Conservation (phyloP, 2,888 invertebrate species). For the Pinctada fucata region DNA sequence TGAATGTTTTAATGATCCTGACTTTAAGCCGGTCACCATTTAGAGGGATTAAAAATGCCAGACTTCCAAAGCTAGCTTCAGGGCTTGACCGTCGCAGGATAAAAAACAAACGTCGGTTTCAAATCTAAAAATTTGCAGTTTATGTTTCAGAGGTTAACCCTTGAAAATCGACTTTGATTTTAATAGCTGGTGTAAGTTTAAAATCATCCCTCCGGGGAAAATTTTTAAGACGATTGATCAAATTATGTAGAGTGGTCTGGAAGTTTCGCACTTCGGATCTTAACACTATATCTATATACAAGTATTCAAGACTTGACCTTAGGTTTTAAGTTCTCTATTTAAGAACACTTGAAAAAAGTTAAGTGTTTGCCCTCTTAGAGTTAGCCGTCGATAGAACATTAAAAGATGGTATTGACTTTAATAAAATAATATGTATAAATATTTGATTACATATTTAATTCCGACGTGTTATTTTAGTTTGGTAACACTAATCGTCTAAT, state of each 20-base stretch:
- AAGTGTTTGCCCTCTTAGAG: no score
- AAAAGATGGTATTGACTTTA: no score
- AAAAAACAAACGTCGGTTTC: background rate
- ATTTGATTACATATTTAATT: no score
- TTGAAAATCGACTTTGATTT: background rate
- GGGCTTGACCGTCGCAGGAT: background rate
- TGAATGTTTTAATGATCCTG: background rate
- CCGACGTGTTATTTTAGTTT: no score
- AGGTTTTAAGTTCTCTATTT: no score
- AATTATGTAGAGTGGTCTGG: background rate
- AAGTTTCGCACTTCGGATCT: background rate
- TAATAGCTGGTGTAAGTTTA: background rate
- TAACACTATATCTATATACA: constrained; percentile 14
- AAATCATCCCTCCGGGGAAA: background rate
- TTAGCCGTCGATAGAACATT: no score
- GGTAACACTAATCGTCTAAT: no score
- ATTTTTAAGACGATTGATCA: background rate
- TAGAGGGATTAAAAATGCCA: background rate
- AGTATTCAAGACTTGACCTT: constrained; percentile 3
- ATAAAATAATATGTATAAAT: no score
- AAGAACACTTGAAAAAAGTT: no score
- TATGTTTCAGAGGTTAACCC: background rate
- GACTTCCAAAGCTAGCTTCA: background rate
- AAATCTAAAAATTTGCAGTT: background rate
- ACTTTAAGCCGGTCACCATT: background rate